Percentiles rank a stretch among this genome's conserved stretches.
Conservation (phyloP, 2,888 invertebrate genomes). For the Parnassius glacialis region DNA sequence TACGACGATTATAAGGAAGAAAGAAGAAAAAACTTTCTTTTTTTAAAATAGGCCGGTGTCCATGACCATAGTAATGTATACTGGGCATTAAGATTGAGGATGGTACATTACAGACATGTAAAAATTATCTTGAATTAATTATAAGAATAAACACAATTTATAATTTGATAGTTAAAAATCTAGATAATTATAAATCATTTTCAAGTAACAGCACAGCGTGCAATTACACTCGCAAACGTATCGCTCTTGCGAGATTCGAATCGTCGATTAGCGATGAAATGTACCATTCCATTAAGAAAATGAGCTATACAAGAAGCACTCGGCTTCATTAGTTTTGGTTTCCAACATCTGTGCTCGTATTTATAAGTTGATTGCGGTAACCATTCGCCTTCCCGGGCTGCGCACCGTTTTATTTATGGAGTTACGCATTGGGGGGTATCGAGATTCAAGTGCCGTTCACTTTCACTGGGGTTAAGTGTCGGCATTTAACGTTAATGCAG, state of each 20-base stretch:
- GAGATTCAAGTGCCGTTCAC: conserved; percentile 13
- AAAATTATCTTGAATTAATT: no score
- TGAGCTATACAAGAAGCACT: conserved; percentile 14
- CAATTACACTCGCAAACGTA: no score
- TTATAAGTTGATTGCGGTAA: conserved; percentile 19
- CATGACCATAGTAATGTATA: no score
- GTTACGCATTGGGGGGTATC: conserved; percentile 6
- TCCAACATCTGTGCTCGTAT: conserved; percentile 10
- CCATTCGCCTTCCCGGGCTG: conserved; percentile 4
- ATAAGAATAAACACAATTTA: no score
- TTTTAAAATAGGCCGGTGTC: no score
- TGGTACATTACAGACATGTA: no score
- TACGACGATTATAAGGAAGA: no score
- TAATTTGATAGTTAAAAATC: no score
- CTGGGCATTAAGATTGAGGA: no score
- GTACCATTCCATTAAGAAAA: conserved; percentile 17
- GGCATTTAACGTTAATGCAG: conserved; percentile 10
- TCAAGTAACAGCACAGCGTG: no score
- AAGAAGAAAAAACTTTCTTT: no score
- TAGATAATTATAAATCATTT: no score
- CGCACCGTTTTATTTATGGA: not conserved
- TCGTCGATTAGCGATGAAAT: conserved; percentile 14
- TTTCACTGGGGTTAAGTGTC: conserved; percentile 13
- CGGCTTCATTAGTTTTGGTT: conserved; percentile 19
- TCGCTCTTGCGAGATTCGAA: conserved; percentile 2